phyloP scores from a whole-genome alignment of 2,888 invertebrate species.

The Uropetala carovei region DNA sequence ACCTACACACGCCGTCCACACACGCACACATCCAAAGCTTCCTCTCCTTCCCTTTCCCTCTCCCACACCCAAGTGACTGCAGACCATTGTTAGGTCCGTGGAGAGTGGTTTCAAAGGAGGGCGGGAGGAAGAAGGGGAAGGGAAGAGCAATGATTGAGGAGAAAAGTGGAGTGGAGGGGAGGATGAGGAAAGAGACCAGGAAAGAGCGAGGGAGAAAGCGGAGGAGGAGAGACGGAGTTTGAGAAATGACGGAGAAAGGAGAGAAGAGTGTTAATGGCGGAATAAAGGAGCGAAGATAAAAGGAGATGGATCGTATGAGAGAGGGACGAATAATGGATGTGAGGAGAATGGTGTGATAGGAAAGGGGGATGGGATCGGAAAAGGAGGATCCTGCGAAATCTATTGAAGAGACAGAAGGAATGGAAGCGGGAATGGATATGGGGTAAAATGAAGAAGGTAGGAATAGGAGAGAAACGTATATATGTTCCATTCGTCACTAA shows the following conservation, averaged over 20 bases:
- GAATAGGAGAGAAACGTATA: no score
- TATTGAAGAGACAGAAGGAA: no score
- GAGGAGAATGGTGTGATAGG: background rate
- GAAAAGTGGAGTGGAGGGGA: background rate
- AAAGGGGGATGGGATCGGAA: background rate
- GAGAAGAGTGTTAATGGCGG: background rate
- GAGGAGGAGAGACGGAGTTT: background rate
- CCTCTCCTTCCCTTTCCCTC: no score
- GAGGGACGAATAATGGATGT: background rate
- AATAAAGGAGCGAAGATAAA: background rate
- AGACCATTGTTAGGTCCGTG: background rate
- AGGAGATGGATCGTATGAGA: background rate
- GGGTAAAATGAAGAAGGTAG: no score
- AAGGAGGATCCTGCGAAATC: background rate
- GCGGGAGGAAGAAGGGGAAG: background rate
- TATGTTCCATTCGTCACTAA: no score
- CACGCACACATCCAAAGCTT: background rate
- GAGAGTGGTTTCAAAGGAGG: background rate
- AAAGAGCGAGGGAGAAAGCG: background rate
- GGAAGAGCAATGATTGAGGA: background rate
- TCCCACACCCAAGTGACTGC: background rate
- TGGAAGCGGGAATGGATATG: no score
- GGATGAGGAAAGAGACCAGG: background rate
- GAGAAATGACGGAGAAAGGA: background rate
- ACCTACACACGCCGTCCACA: background rate